A percentile compares a stretch with the other conserved stretches of the same genome.
These are phyloP conservation scores for Campylomormyrus numenius DNA, from an alignment of 2,113 vertebrate genomes.

Conservation along the genomic window DNA sequence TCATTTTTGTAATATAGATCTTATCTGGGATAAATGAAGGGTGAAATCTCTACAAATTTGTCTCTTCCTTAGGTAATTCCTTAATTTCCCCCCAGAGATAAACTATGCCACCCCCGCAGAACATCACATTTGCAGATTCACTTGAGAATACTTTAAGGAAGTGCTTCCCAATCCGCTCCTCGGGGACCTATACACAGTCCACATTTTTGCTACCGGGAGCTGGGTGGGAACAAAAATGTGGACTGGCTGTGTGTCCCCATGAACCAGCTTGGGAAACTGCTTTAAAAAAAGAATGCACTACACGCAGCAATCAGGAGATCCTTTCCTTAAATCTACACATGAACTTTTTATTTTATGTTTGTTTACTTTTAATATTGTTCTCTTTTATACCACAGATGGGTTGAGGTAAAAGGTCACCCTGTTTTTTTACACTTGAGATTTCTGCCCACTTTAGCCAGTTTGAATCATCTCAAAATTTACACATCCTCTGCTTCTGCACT, in stretches of 20 bases:
- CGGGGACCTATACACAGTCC: not conserved
- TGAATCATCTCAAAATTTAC: not conserved
- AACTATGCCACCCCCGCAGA: not conserved
- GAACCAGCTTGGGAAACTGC: not conserved
- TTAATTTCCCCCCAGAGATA: not conserved
- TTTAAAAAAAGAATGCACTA: not conserved
- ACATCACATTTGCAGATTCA: not conserved
- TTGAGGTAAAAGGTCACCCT: not conserved
- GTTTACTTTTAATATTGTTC: not conserved
- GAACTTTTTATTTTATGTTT: not conserved
- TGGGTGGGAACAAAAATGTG: not conserved
- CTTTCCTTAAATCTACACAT: not conserved
- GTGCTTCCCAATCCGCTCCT: not conserved
- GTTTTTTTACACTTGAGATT: not conserved
- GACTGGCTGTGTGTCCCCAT: not conserved
- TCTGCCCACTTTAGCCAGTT: not conserved
- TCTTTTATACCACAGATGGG: not conserved
- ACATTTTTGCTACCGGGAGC: not conserved
- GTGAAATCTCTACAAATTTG: not conserved
- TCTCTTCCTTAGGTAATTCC: not conserved
- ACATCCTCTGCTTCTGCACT: not conserved
- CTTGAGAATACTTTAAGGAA: not conserved
- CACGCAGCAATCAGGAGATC: not conserved
- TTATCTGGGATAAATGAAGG: not conserved
- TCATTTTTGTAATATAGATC: not conserved